Evolutionary conservation across 2,797 vertebrate species (phyloP).

Genomic region (Perodicticus potto): DNA sequence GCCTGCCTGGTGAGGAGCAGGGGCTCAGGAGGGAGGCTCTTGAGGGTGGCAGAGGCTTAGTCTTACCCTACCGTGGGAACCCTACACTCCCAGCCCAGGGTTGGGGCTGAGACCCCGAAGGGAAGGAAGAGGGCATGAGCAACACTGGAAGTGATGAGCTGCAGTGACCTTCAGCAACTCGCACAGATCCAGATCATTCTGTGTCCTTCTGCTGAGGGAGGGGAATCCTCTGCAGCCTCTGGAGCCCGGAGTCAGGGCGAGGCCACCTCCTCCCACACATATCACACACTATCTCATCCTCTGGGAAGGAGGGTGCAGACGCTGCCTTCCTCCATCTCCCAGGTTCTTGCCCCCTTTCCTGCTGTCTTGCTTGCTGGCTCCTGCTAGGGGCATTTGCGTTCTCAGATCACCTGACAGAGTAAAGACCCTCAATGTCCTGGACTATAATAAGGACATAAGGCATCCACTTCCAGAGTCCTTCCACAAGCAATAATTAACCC

Average conservation of each 20-base stretch:
- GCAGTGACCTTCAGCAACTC: neutral
- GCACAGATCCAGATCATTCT: neutral
- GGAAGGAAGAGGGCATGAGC: neutral
- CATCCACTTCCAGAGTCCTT: neutral
- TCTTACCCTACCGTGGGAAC: neutral
- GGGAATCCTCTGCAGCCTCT: neutral
- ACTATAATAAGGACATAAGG: neutral
- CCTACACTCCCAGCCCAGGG: neutral
- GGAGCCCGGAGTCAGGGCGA: neutral
- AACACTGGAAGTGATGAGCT: neutral
- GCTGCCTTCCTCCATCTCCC: neutral
- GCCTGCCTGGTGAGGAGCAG: neutral
- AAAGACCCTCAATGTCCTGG: neutral
- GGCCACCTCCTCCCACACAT: neutral
- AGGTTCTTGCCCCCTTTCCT: neutral
- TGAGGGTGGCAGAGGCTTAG: neutral
- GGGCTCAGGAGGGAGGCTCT: neutral
- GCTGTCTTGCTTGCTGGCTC: rapidly evolving
- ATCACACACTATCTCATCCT: neutral
- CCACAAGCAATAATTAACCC: neutral
- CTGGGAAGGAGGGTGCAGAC: neutral
- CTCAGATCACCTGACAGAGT: neutral
- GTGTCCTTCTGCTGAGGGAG: neutral
- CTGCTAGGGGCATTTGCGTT: neutral
- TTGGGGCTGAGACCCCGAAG: neutral